phyloP scores from a whole-genome alignment of 2,888 invertebrate species.

The Cephus pulcher region DNA sequence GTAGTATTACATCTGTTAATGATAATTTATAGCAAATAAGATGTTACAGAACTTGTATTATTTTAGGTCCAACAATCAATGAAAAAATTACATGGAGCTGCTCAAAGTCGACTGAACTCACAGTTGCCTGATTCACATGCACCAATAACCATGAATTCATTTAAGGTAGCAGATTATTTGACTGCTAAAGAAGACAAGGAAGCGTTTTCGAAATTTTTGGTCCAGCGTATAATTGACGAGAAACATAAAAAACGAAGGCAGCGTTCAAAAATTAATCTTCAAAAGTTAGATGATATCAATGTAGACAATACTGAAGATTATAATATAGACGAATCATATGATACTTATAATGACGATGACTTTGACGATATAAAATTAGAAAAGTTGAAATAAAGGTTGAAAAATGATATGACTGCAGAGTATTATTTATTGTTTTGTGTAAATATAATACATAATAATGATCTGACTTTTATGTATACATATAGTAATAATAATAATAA shows the following conservation, averaged over 20 bases:
- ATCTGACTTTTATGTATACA: conserved; percentile 6
- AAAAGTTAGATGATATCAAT: background rate
- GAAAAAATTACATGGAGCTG: conserved; percentile 52
- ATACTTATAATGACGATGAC: conserved; percentile 41
- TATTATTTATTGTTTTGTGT: conserved; percentile 24
- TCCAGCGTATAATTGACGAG: conserved; percentile 67
- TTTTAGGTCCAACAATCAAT: conserved; percentile 55
- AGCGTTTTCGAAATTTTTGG: conserved; percentile 71
- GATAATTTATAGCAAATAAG: conserved; percentile 15
- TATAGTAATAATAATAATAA: conserved; percentile 23
- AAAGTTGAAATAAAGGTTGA: conserved; percentile 6
- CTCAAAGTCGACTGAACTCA: conserved; percentile 35
- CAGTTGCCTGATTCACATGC: conserved; percentile 26
- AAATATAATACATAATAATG: conserved; percentile 30
- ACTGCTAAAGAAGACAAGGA: conserved; percentile 64
- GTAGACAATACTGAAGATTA: conserved; percentile 37
- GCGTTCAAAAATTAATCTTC: background rate
- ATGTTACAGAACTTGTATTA: conserved; percentile 7
- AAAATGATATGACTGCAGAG: conserved; percentile 8
- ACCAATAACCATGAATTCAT: conserved; percentile 38
- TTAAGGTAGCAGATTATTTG: conserved; percentile 17
- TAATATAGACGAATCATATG: conserved; percentile 33
- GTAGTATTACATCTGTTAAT: background rate
- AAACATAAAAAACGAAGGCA: conserved; percentile 37
- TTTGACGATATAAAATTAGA: conserved; percentile 10